Conservation (phyloP, 2,113 vertebrate genomes). For the Toxotes chatareus region DNA sequence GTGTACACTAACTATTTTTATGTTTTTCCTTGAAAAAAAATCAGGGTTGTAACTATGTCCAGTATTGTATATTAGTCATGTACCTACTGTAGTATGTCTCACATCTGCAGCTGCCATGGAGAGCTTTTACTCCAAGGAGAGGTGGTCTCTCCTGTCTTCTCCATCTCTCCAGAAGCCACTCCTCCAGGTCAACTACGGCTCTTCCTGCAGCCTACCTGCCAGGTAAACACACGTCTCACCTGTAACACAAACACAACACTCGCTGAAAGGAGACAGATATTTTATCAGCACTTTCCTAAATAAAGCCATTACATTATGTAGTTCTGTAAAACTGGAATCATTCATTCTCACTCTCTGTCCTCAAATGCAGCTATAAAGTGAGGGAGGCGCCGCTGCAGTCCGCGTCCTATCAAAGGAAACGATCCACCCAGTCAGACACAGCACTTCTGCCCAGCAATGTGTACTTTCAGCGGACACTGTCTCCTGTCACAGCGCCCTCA, state of each 20-base stretch:
- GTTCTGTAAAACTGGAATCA: background rate
- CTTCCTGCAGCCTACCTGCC: constrained; percentile 82
- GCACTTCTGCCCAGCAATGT: constrained; percentile 81
- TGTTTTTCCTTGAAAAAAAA: background rate
- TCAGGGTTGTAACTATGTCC: background rate
- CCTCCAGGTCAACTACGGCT: constrained; percentile 77
- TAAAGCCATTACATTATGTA: background rate
- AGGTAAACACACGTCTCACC: constrained; percentile 61
- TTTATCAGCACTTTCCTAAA: background rate
- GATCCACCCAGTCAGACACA: constrained; percentile 82
- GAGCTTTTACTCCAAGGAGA: constrained; percentile 47
- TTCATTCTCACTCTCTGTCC: background rate
- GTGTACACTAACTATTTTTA: background rate
- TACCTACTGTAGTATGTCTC: constrained; percentile 6
- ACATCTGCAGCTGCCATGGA: constrained; percentile 38
- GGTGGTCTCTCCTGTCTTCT: constrained; percentile 39
- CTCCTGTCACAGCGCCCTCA: constrained; percentile 24
- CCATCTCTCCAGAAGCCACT: constrained; percentile 68
- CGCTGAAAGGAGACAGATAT: background rate
- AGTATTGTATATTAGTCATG: background rate
- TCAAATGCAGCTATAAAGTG: constrained; percentile 77
- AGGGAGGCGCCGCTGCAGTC: constrained; percentile 55
- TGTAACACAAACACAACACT: background rate
- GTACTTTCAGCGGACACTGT: constrained; percentile 68
- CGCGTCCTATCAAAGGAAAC: constrained; percentile 48